These are phyloP conservation scores for Abramis brama DNA, from an alignment of 2,113 vertebrate genomes.

Conservation along the genomic window DNA sequence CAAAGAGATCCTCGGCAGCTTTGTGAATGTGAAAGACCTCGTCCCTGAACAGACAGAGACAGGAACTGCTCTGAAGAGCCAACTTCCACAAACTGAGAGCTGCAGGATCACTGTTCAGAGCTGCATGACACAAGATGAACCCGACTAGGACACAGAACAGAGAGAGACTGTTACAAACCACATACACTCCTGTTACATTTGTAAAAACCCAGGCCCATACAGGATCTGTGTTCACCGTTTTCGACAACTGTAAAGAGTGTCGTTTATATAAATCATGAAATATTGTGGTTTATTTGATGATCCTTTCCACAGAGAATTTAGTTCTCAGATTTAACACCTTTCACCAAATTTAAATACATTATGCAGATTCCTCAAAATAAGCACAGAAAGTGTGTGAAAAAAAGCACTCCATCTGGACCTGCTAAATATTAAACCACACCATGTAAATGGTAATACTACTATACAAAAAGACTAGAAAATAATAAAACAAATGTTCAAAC, in stretches of 20 bases:
- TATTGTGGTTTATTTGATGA: background rate
- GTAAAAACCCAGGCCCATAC: background rate
- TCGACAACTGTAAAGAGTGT: background rate
- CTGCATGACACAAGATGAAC: conserved; percentile 94
- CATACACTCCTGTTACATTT: background rate
- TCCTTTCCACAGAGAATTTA: background rate
- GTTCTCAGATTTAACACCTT: background rate
- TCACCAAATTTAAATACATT: background rate
- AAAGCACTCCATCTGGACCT: background rate
- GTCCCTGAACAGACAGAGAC: conserved; percentile 94
- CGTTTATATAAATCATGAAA: background rate
- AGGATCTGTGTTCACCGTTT: too few species aligned
- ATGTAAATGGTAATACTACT: background rate
- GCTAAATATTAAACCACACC: background rate
- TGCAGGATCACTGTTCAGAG: conserved; percentile 90
- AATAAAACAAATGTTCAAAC: background rate
- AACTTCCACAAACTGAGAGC: conserved; percentile 96
- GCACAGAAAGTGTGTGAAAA: background rate
- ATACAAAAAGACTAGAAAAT: background rate
- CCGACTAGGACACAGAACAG: conserved; percentile 78
- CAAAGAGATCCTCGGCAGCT: conserved; percentile 95
- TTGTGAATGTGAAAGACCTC: conserved; percentile 99
- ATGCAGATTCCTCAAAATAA: background rate
- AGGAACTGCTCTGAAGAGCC: conserved; percentile 97
- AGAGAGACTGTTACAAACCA: background rate